Evolutionary conservation across 2,888 invertebrate genomes (phyloP).

Genomic region (Dusona sp.): DNA sequence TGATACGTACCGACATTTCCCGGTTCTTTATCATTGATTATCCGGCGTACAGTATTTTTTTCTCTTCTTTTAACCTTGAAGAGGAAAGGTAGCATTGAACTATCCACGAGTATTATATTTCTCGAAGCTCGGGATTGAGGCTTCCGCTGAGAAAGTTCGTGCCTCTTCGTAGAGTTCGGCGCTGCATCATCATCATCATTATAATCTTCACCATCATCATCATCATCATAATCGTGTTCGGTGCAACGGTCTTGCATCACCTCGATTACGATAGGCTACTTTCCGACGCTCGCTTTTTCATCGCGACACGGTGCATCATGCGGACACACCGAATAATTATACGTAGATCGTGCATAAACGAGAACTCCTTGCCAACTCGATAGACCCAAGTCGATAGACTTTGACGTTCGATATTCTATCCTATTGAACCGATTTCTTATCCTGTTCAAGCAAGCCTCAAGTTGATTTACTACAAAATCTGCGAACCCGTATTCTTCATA

Average conservation of each 20-base stretch:
- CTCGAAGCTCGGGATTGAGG: conserved; percentile 31
- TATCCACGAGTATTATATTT: conserved; percentile 43
- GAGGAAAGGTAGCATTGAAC: conserved; percentile 13
- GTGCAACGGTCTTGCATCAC: conserved; percentile 54
- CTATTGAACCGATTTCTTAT: not conserved
- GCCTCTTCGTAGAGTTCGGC: conserved; percentile 27
- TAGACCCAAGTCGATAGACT: not conserved
- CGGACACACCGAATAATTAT: conserved; percentile 52
- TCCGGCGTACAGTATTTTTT: conserved; percentile 33
- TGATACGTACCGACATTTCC: conserved; percentile 62
- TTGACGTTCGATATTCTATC: not conserved
- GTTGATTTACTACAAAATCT: not conserved
- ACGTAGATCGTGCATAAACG: conserved; percentile 32
- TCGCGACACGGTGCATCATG: conserved; percentile 36
- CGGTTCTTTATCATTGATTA: conserved; percentile 67
- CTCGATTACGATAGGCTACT: conserved; percentile 45
- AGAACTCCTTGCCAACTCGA: conserved; percentile 1
- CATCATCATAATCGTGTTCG: conserved; percentile 45
- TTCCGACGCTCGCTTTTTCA: conserved; percentile 27
- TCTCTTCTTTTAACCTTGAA: conserved; percentile 34
- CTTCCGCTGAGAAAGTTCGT: conserved; percentile 50
- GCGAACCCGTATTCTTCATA: not conserved
- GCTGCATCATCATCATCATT: conserved; percentile 35
- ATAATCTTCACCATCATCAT: conserved; percentile 40
- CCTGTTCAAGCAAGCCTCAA: not conserved